These are phyloP conservation scores for Orchestes rusci DNA, from an alignment of 2,888 invertebrate genomes.

Conservation along the genomic window DNA sequence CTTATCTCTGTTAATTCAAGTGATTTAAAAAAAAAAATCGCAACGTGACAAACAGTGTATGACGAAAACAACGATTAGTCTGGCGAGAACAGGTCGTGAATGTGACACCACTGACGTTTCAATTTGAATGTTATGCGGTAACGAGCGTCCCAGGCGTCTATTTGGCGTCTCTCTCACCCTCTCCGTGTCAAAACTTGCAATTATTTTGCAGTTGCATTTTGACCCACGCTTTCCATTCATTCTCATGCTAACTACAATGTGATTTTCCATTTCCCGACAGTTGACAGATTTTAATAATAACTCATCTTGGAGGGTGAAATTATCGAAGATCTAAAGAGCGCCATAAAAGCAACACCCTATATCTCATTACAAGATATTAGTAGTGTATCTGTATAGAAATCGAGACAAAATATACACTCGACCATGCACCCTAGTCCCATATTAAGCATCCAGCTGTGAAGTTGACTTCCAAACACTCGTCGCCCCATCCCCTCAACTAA, in stretches of 20 bases:
- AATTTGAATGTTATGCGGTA: constrained; percentile 39
- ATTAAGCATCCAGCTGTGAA: constrained; percentile 38
- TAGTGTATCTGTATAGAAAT: constrained; percentile 20
- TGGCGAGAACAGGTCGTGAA: constrained; percentile 34
- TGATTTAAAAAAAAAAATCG: too few species aligned
- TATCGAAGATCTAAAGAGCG: too few species aligned
- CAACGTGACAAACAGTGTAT: too few species aligned
- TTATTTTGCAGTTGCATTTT: constrained; percentile 13
- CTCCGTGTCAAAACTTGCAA: constrained; percentile 22
- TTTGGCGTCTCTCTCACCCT: constrained; percentile 25
- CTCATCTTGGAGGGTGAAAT: neutral
- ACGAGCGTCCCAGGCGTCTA: constrained; percentile 31
- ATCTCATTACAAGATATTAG: constrained; percentile 21
- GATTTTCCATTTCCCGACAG: too few species aligned
- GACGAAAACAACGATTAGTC: constrained; percentile 36
- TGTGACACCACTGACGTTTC: constrained; percentile 44
- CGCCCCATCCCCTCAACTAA: constrained; percentile 26
- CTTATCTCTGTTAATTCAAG: too few species aligned
- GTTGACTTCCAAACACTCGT: constrained; percentile 31
- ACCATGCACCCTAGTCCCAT: constrained; percentile 28
- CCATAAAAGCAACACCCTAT: constrained; percentile 9
- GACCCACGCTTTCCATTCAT: neutral
- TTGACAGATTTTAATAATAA: too few species aligned
- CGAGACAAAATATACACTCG: constrained; percentile 17
- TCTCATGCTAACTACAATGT: too few species aligned